These are phyloP conservation scores for Erannis defoliaria DNA, from an alignment of 2,888 invertebrate genomes.

Conservation along the genomic window DNA sequence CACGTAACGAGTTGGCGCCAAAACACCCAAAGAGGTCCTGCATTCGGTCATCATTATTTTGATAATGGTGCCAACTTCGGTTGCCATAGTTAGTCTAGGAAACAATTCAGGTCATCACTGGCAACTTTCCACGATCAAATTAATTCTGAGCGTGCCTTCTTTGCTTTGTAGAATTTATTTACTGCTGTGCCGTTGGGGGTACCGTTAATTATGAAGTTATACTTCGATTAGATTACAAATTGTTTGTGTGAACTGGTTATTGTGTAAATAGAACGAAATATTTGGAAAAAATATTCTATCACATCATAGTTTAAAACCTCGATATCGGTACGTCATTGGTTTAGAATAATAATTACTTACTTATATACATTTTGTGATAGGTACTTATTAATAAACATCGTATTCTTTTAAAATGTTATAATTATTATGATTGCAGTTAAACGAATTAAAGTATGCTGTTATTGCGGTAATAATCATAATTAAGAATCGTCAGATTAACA, in stretches of 20 bases:
- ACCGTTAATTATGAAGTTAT: slow-evolving; percentile 21
- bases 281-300: too few species aligned
- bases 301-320: too few species aligned
- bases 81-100: slow-evolving; percentile 9
- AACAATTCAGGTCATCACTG: slow-evolving; percentile 44
- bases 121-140: slow-evolving; percentile 54
- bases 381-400: too few species aligned
- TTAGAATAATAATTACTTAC: too few species aligned
- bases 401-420: neutral
- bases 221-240: neutral
- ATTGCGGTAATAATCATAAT: slow-evolving; percentile 20
- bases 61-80: neutral
- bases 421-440: neutral
- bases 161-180: slow-evolving; percentile 46
- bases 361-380: too few species aligned
- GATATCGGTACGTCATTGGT: too few species aligned
- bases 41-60: neutral
- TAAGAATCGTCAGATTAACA: slow-evolving; percentile 34
- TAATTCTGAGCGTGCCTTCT: slow-evolving; percentile 49
- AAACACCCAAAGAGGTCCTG: neutral
- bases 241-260: neutral
- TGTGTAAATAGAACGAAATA: neutral
- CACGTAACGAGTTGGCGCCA: neutral
- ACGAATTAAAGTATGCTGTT: too few species aligned
- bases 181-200: slow-evolving; percentile 24